Base-by-base conservation (phyloP, 1,140 invertebrate genomes). In the Acromyrmex charruanus region DNA sequence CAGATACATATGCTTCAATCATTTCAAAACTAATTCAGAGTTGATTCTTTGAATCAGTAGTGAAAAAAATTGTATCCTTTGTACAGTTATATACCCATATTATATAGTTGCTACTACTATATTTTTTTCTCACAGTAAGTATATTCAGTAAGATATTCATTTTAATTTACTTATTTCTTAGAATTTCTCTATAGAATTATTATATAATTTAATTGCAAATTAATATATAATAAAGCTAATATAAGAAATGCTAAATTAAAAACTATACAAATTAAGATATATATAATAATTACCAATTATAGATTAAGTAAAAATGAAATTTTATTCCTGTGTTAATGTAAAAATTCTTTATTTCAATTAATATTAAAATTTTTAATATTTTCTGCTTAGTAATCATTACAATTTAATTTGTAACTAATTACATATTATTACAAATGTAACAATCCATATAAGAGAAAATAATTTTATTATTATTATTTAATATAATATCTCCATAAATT, bases 161-260 rank as follows among this genome's bases (percentile, higher is more conserved):
- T 72, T 72, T 18, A 72, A 72, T 72, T 25, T 12, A 35, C 12
- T 66, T 44, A 65, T 65, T 39, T 39, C 3, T 72, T 72, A 21
- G 21, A 21, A 21, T 21, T 21, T 21, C 21, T 21, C 21, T 21
- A 3, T 6, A 28, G 3, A 53, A 72, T 72, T 72, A 28, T 18
- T 72, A 31, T 65, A 63, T 16, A 65, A 1, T 49, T 51, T 28
- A 71, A 51, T 16, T 25, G 18, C 4, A 18, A 72, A 53, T 53
- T 72, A 72, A 53, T 25, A 49, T 51, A 28, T 3, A 10, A 2
- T 4, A 16, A n/a, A 53, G 16, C 14, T 72, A 28, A 72, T n/a
- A 18, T 65, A 71, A 7, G 5, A 72, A 72, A 49, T 51, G 10
- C 28, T 53, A 53, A 18, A 51, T 51, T 51, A 31, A 28, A 51